Percentiles rank a stretch among this genome's conserved stretches.
These are phyloP conservation scores for Callaeas wilsoni DNA, from an alignment of 2,113 vertebrate species.

Conservation along the genomic window DNA sequence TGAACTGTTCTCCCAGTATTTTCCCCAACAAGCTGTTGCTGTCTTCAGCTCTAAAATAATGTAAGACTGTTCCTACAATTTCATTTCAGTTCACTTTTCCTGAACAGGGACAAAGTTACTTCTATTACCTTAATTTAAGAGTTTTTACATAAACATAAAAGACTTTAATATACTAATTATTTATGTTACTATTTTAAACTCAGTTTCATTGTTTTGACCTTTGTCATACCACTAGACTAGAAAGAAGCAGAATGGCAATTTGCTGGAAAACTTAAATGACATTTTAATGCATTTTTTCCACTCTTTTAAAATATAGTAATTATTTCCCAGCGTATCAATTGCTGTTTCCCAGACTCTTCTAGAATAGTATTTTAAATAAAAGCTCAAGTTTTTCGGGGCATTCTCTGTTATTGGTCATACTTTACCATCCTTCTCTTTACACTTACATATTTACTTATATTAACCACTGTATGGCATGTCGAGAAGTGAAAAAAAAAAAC, in stretches of 20 bases:
- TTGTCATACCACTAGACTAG: neutral
- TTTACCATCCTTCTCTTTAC: neutral
- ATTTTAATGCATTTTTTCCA: conserved; percentile 53
- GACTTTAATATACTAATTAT: neutral
- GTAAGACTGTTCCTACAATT: neutral
- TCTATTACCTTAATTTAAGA: neutral
- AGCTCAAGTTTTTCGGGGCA: neutral
- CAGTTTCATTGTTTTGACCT: conserved; percentile 39
- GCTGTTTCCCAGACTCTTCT: neutral
- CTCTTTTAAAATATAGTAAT: neutral
- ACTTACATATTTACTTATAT: neutral
- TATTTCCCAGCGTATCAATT: neutral
- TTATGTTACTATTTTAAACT: conserved; percentile 7
- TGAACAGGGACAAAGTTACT: neutral
- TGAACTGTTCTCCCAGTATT: neutral
- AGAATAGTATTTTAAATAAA: neutral
- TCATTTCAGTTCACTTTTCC: neutral
- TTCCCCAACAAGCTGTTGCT: neutral
- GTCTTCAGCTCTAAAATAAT: neutral
- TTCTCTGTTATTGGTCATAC: neutral
- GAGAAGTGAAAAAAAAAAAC: neutral
- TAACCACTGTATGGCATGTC: neutral
- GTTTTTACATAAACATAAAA: neutral
- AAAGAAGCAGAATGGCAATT: neutral
- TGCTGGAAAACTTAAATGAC: conserved; percentile 2